phyloP scores from a whole-genome alignment of 2,113 vertebrate genomes.

The Istiophorus platypterus region DNA sequence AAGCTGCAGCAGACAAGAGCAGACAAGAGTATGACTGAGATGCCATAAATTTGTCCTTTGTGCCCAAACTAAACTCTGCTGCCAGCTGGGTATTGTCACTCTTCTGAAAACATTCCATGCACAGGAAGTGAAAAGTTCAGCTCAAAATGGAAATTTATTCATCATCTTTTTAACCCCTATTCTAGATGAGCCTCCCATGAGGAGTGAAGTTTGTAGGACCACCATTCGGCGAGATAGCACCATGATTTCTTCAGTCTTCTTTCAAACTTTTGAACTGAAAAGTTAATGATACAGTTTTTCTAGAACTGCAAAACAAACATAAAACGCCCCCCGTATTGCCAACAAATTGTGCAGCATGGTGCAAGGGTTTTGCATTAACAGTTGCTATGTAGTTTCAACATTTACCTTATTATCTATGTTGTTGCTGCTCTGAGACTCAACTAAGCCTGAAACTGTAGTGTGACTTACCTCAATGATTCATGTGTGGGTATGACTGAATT shows the following conservation, averaged over 20 bases:
- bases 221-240: not conserved
- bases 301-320: conserved; percentile 4
- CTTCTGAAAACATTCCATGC: not conserved
- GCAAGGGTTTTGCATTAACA: not conserved
- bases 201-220: not conserved
- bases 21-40: conserved; percentile 6
- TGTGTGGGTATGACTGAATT: not conserved
- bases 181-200: not conserved
- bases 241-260: not conserved
- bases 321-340: not conserved
- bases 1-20: conserved; percentile 20
- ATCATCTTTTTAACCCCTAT: conserved; percentile 4
- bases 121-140: conserved; percentile 3
- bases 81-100: conserved; percentile 3
- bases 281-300: not conserved
- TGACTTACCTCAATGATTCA: not conserved
- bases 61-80: conserved; percentile 18
- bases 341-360: not conserved
- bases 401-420: not conserved
- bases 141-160: conserved; percentile 9
- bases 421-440: not conserved
- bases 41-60: conserved; percentile 1
- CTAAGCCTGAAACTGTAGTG: not conserved
- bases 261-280: not conserved
- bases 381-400: not conserved